These are phyloP conservation scores for Percopsis transmontana DNA, from an alignment of 2,113 vertebrate species.

Conservation along the genomic window DNA sequence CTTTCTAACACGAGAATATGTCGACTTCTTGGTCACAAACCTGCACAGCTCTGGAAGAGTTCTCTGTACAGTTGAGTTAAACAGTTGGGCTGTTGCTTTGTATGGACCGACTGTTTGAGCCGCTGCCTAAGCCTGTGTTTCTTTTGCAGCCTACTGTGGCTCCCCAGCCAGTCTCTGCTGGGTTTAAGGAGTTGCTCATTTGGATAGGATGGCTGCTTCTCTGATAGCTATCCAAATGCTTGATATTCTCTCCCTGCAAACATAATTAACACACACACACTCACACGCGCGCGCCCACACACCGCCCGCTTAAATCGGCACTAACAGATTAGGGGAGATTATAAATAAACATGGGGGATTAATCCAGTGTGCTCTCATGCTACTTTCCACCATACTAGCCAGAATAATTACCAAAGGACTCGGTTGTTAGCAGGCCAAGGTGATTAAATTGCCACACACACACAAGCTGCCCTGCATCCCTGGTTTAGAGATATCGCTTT, in stretches of 20 bases:
- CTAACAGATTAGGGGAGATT: constrained; percentile 78
- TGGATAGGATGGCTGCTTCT: constrained; percentile 60
- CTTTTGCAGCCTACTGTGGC: constrained; percentile 14
- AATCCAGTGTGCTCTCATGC: constrained; percentile 72
- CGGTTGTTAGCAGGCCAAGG: constrained; percentile 54
- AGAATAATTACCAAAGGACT: constrained; percentile 69
- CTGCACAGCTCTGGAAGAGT: constrained; percentile 10
- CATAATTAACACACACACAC: constrained; percentile 77
- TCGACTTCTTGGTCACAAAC: constrained; percentile 13
- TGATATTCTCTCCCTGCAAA: constrained; percentile 75
- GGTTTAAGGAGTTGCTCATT: constrained; percentile 58
- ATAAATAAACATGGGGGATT: constrained; percentile 78
- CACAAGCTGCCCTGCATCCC: constrained; percentile 26
- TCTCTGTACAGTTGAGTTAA: constrained; percentile 18
- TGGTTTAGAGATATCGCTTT: constrained; percentile 34
- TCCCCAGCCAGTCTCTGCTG: constrained; percentile 29
- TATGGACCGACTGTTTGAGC: not conserved
- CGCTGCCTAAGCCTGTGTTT: constrained; percentile 25
- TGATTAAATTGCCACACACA: constrained; percentile 34
- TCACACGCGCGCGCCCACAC: constrained; percentile 45
- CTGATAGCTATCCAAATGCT: constrained; percentile 69
- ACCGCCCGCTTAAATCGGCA: constrained; percentile 62
- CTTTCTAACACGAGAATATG: not conserved
- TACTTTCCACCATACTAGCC: constrained; percentile 69
- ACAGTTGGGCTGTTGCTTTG: constrained; percentile 27